Evolutionary conservation across 2,888 invertebrate genomes (phyloP).

Genomic region (Sphaerophoria taeniata): DNA sequence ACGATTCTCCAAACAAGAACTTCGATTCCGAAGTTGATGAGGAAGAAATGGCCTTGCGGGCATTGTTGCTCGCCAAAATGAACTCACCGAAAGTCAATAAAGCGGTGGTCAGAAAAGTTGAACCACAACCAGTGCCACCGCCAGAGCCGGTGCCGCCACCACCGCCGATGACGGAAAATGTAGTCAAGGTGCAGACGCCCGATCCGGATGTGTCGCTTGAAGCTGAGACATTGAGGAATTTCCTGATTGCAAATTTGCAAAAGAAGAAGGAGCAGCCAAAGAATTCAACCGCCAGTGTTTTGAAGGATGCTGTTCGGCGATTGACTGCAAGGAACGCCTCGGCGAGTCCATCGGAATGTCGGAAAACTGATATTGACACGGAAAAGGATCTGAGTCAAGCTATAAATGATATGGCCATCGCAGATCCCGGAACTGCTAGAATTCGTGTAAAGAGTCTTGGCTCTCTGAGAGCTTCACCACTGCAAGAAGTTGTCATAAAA

Average conservation of each 20-base stretch:
- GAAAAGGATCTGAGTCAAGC: slow-evolving; percentile 21
- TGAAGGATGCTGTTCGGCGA: slow-evolving; percentile 81
- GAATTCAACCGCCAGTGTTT: slow-evolving; percentile 74
- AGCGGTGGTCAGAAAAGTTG: slow-evolving; percentile 11
- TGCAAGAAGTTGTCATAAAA: not conserved
- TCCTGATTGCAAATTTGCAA: slow-evolving; percentile 77
- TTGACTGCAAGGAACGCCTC: slow-evolving; percentile 72
- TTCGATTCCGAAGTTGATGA: slow-evolving; percentile 76
- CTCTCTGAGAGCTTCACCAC: not conserved
- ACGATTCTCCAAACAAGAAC: slow-evolving; percentile 36
- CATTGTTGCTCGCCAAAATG: slow-evolving; percentile 79
- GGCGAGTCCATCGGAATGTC: slow-evolving; percentile 11
- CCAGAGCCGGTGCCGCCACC: not conserved
- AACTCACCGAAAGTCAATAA: slow-evolving; percentile 73
- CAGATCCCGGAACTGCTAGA: not conserved
- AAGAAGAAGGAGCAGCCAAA: slow-evolving; percentile 73
- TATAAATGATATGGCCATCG: slow-evolving; percentile 36
- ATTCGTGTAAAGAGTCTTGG: slow-evolving; percentile 11
- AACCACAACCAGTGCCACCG: too few relatives aligned
- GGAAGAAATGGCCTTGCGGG: slow-evolving; percentile 80
- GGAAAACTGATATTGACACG: slow-evolving; percentile 18
- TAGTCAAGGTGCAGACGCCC: not conserved
- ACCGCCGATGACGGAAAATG: not conserved
- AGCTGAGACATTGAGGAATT: slow-evolving; percentile 76
- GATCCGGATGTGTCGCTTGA: slow-evolving; percentile 70